Evolutionary conservation across 2,113 vertebrate genomes (phyloP).

Genomic region (Nyctibius bracteatus): DNA sequence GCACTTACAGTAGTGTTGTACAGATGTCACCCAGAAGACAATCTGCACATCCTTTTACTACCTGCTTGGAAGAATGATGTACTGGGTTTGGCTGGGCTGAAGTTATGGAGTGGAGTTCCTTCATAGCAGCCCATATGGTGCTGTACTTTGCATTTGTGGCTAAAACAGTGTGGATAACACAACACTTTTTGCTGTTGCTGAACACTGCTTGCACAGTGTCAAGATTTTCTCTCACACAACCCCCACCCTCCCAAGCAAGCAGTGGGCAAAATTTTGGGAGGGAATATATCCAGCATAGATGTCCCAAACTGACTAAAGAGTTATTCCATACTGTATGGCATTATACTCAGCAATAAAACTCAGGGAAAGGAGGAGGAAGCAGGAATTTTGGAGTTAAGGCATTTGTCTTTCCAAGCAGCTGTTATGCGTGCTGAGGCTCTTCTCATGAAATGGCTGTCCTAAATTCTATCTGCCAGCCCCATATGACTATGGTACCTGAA

Average conservation of each 20-base stretch:
- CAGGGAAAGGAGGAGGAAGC: background rate
- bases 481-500: background rate
- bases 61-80: background rate
- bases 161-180: background rate
- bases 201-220: background rate
- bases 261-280: background rate
- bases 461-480: background rate
- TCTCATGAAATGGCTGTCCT: background rate
- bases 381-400: background rate
- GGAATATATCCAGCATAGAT: background rate
- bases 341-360: background rate
- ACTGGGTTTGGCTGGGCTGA: background rate
- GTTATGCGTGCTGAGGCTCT: background rate
- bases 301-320: background rate
- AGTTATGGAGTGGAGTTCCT: background rate
- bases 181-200: background rate
- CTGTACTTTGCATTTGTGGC: background rate
- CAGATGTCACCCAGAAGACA: background rate
- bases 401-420: background rate
- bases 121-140: rapidly evolving
- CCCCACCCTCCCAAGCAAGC: background rate
- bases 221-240: background rate
- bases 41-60: background rate
- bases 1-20: background rate
- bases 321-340: background rate